Conservation (phyloP, 2,888 invertebrate species). For the Phortica okadai region DNA sequence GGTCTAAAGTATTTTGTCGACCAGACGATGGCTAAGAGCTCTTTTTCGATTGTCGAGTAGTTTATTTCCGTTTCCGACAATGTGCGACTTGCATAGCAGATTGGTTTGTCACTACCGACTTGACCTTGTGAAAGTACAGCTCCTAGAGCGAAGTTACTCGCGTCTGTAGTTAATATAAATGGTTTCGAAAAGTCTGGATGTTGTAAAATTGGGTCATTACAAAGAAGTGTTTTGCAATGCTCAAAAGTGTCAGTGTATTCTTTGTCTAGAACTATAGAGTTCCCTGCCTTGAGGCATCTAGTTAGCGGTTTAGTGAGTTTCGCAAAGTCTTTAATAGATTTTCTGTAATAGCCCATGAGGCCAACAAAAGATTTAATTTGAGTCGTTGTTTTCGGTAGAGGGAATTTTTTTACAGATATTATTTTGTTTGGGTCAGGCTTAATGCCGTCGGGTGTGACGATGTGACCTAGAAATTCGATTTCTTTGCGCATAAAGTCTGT, state of each 20-base stretch:
- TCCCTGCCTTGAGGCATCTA: slow-evolving; percentile 36
- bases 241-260: slow-evolving; percentile 38
- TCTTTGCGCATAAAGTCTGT: slow-evolving; percentile 1
- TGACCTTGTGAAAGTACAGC: slow-evolving; percentile 33
- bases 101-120: slow-evolving; percentile 45
- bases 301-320: slow-evolving; percentile 42
- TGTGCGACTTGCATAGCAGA: slow-evolving; percentile 55
- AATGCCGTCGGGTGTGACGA: not conserved
- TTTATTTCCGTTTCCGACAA: not conserved
- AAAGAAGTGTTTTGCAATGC: slow-evolving; percentile 37
- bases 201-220: slow-evolving; percentile 40
- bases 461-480: not conserved
- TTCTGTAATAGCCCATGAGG: slow-evolving; percentile 47
- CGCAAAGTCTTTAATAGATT: slow-evolving; percentile 45
- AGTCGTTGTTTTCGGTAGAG: not conserved
- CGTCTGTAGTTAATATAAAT: slow-evolving; percentile 45
- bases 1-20: slow-evolving; percentile 63
- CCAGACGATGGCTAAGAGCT: slow-evolving; percentile 46
- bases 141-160: slow-evolving; percentile 41
- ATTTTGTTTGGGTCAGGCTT: slow-evolving; percentile 20
- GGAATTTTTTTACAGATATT: not conserved
- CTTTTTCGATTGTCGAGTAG: slow-evolving; percentile 53
- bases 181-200: slow-evolving; percentile 48
- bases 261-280: slow-evolving; percentile 28
- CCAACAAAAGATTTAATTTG: slow-evolving; percentile 7